Evolutionary conservation across 2,888 invertebrate species (phyloP).

Genomic region (Folsomia candida): DNA sequence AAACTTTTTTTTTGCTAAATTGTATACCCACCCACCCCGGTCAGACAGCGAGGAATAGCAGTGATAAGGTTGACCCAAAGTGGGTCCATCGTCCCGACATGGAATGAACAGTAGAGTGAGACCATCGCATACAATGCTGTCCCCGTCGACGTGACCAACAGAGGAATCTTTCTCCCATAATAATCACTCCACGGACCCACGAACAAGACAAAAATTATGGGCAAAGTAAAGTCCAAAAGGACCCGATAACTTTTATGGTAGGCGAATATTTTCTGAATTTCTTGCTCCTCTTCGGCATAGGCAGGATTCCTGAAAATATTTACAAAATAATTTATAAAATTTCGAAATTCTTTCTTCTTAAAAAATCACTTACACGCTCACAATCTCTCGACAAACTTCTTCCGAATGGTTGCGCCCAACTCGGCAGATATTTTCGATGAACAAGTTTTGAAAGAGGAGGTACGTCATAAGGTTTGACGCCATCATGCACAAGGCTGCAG

Average conservation of each 20-base stretch:
- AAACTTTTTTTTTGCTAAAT: too few relatives aligned
- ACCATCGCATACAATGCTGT: not conserved
- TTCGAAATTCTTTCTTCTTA: too few relatives aligned
- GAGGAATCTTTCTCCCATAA: conserved; percentile 47
- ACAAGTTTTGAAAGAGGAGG: conserved; percentile 38
- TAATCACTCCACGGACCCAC: conserved; percentile 49
- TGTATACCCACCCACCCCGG: not conserved
- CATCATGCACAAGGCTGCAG: conserved; percentile 43
- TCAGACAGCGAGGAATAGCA: not conserved
- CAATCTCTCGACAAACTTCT: conserved; percentile 30
- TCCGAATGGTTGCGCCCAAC: conserved; percentile 31
- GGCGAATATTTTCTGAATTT: not conserved
- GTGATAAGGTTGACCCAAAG: not conserved
- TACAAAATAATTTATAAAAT: not conserved
- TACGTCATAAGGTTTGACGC: conserved; percentile 42
- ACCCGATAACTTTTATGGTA: not conserved
- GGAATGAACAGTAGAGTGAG: not conserved
- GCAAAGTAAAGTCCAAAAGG: conserved; percentile 22
- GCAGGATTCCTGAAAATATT: not conserved
- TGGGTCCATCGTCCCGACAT: not conserved
- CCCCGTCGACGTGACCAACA: not conserved
- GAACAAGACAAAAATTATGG: conserved; percentile 46
- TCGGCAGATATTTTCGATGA: conserved; percentile 35
- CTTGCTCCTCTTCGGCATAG: not conserved
- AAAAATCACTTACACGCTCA: conserved; percentile 23